Evolutionary conservation across 2,888 invertebrate species (phyloP), one percentile per base, ranked within the genome.

Genomic region (Leuctra nigra): DNA sequence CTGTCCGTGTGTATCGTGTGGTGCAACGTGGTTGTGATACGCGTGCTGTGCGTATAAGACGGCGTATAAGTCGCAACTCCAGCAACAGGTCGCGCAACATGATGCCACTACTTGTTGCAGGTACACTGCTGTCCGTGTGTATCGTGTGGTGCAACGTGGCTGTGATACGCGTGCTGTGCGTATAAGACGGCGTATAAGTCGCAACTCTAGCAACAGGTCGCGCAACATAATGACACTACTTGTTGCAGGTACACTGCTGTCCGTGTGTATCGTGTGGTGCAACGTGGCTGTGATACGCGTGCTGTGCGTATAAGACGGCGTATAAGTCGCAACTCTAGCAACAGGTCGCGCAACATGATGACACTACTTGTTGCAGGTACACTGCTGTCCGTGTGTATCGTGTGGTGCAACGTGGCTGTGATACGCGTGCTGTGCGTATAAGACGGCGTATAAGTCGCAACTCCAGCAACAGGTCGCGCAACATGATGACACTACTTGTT

Each of bases 111-210:
- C 22, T 50, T 46, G 54, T 63, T 68, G 13, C 72, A 88, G 90
- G 91, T 33, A 81, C 82, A 1, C 66, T 81, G 16, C 77, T 91
- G 52, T 87, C 87, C 69, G 65, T 82, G 36, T 80, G 86, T 58
- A 87, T 91, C 67, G 89, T 88, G 56, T 81, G 83, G 71, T 91
- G 90, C 73, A 92, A 92, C 73, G 72, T 89, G 66, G 85, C 87
- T 9, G 91, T 92, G 58, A 87, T 89, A 59, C 77, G 82, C 61
- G 86, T 87, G 29, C 75, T 91, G 59, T 84, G 80, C 66, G n/a
- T n/a, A n/a, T n/a, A n/a, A n/a, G n/a, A n/a, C n/a, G n/a, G n/a
- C n/a, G n/a, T n/a, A n/a, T n/a, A n/a, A n/a, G n/a, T n/a, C n/a
- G n/a, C n/a, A n/a, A n/a, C n/a, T n/a, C n/a, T n/a, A n/a, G n/a